These are phyloP conservation scores for Tragelaphus imberbis DNA, from an alignment of 2,113 vertebrate genomes.

Conservation along the genomic window DNA sequence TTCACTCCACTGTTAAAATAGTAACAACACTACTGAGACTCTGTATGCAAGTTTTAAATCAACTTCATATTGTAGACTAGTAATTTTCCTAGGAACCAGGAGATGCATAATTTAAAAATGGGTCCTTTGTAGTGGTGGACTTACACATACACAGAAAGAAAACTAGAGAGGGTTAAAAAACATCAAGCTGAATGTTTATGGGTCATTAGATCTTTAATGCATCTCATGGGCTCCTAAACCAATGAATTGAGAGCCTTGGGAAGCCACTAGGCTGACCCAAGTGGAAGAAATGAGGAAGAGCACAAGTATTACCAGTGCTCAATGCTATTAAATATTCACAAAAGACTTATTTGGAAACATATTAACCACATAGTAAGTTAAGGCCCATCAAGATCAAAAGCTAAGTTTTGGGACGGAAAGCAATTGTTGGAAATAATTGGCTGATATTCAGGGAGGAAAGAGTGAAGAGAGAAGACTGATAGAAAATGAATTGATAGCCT, in stretches of 20 bases:
- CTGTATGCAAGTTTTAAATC: conserved; percentile 54
- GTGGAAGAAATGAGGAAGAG: conserved; percentile 53
- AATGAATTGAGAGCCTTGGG: conserved; percentile 44
- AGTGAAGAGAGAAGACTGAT: background rate
- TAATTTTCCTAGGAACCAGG: conserved; percentile 26
- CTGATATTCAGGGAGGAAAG: conserved; percentile 32
- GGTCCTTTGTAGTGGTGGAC: background rate
- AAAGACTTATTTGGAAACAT: conserved; percentile 59
- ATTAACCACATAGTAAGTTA: conserved; percentile 56
- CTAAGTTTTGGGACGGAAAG: conserved; percentile 54
- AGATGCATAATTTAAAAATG: conserved; percentile 46
- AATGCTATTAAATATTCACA: conserved; percentile 55
- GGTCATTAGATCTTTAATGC: conserved; percentile 58
- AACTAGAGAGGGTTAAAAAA: conserved; percentile 44
- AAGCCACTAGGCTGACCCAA: conserved; percentile 46
- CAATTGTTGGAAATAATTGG: conserved; percentile 17
- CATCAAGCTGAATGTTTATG: conserved; percentile 38
- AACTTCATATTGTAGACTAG: conserved; percentile 19
- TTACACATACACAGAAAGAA: background rate
- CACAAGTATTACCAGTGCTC: conserved; percentile 33
- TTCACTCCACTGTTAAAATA: conserved; percentile 20
- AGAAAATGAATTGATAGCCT: conserved; percentile 30
- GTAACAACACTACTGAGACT: conserved; percentile 19
- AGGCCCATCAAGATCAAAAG: conserved; percentile 59
- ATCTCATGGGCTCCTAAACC: conserved; percentile 50